Conservation (phyloP, 1,140 invertebrate species). For the Trissolcus basalis region DNA sequence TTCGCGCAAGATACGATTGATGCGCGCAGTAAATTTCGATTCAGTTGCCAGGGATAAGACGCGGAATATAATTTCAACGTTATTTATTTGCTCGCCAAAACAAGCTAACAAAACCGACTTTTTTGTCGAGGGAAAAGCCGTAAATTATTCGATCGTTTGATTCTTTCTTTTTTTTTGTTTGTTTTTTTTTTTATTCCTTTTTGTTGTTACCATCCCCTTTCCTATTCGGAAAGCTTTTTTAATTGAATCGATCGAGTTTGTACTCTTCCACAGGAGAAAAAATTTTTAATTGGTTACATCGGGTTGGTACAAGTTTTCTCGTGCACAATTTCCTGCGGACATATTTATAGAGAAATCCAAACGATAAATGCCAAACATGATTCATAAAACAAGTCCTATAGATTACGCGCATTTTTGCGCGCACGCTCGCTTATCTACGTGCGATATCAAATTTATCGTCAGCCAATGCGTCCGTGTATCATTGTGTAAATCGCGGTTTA, state of each 20-base stretch:
- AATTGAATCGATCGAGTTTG: not conserved
- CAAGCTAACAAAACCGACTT: conserved; percentile 11
- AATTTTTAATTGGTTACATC: no score
- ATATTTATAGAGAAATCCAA: conserved; percentile 48
- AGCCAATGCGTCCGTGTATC: conserved; percentile 28
- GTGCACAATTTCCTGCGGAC: conserved; percentile 27
- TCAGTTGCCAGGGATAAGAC: conserved; percentile 49
- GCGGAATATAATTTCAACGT: conserved; percentile 39
- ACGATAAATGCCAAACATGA: conserved; percentile 46
- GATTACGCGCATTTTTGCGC: conserved; percentile 24
- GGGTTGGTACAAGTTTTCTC: conserved; percentile 28
- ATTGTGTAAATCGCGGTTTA: conserved; percentile 25
- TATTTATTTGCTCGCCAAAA: conserved; percentile 44
- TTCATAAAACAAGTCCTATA: conserved; percentile 51
- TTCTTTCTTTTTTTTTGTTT: not conserved
- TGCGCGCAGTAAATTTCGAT: conserved; percentile 54
- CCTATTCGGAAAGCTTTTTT: not conserved
- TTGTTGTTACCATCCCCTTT: not conserved
- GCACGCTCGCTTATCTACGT: conserved; percentile 26
- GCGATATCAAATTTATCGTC: conserved; percentile 50
- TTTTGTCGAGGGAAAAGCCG: not conserved
- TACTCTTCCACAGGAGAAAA: no score
- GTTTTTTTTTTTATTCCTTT: not conserved
- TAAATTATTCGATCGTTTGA: not conserved
- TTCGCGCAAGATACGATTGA: conserved; percentile 55